Percentiles rank a stretch among this genome's conserved stretches.
phyloP scores from a whole-genome alignment of 2,888 invertebrate species.

The Bombyx huttoni region DNA sequence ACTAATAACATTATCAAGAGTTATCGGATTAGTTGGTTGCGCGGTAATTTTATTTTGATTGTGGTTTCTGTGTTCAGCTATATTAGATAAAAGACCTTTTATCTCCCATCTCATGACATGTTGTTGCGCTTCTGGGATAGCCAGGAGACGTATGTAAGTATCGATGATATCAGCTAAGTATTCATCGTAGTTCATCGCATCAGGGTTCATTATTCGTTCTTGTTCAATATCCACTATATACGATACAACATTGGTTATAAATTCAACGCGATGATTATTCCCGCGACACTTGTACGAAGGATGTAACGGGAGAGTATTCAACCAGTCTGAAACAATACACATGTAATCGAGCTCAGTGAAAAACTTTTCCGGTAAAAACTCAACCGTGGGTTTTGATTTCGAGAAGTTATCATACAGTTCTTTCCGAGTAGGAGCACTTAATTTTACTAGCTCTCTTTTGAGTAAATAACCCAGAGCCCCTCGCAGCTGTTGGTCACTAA shows the following conservation, averaged over 20 bases:
- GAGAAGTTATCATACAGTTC: slow-evolving; percentile 22
- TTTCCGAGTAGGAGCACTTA: slow-evolving; percentile 21
- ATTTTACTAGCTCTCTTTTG: slow-evolving; percentile 27
- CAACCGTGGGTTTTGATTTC: slow-evolving; percentile 10
- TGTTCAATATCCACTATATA: slow-evolving; percentile 32
- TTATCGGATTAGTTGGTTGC: slow-evolving; percentile 11
- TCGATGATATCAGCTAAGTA: slow-evolving; percentile 21
- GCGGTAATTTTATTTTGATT: slow-evolving; percentile 3
- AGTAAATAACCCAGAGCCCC: slow-evolving; percentile 29
- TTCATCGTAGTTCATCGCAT: slow-evolving; percentile 23
- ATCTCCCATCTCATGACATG: slow-evolving; percentile 16
- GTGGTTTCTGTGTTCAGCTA: slow-evolving; percentile 4
- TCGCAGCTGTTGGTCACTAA: slow-evolving; percentile 27
- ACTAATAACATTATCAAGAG: slow-evolving; percentile 31
- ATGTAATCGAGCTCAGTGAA: slow-evolving; percentile 33
- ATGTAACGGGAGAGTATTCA: slow-evolving; percentile 32
- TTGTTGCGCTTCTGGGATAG: slow-evolving; percentile 17
- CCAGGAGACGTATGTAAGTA: slow-evolving; percentile 17
- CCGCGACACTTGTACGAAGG: slow-evolving; percentile 21
- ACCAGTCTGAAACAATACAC: slow-evolving; percentile 39
- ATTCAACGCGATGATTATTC: slow-evolving; percentile 26
- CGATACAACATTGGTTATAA: slow-evolving; percentile 30
- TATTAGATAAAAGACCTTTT: slow-evolving; percentile 20
- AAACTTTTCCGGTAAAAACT: slow-evolving; percentile 18
- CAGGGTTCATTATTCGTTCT: slow-evolving; percentile 18